phyloP scores from a whole-genome alignment of 2,113 vertebrate species.

The Grallaria varia region DNA sequence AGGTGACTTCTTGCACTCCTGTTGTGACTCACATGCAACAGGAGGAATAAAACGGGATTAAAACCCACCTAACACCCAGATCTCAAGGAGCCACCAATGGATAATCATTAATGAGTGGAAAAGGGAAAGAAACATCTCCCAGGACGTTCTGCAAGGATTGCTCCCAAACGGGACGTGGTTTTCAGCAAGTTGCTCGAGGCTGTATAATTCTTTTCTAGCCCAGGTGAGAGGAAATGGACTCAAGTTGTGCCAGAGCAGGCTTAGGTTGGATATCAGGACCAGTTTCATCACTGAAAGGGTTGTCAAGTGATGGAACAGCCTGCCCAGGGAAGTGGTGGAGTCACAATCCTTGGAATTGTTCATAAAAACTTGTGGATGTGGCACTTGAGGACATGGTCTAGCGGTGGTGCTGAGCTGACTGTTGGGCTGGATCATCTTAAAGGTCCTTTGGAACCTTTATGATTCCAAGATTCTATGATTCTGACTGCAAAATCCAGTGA shows the following conservation, averaged over 20 bases:
- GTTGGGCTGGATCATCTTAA: neutral
- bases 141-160: neutral
- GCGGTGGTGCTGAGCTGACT: neutral
- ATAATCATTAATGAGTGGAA: neutral
- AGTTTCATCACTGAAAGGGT: neutral
- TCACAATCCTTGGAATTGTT: neutral
- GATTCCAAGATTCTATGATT: neutral
- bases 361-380: neutral
- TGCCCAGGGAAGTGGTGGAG: neutral
- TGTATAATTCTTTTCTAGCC: neutral
- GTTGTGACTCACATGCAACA: neutral
- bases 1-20: neutral
- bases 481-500: neutral
- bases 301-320: neutral
- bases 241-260: neutral
- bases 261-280: neutral
- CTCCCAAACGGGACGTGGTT: neutral
- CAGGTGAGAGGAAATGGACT: neutral
- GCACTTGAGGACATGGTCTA: too few species aligned
- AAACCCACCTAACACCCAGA: neutral
- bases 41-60: neutral
- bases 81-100: neutral
- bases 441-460: neutral
- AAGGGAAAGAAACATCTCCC: neutral
- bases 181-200: neutral